phyloP scores from a whole-genome alignment of 2,888 invertebrate genomes.

The Agrotis ipsilon region DNA sequence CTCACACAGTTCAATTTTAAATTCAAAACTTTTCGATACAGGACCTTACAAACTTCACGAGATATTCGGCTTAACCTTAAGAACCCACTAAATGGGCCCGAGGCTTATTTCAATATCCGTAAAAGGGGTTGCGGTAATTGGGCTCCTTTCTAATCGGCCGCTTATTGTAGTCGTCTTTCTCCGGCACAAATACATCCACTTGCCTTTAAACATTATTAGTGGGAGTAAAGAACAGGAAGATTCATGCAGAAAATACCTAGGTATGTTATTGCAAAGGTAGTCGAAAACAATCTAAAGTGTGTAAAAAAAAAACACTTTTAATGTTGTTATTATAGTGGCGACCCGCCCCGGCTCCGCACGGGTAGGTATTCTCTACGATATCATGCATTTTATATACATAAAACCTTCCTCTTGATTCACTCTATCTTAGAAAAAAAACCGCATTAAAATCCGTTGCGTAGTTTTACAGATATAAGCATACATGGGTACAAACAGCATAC shows the following conservation, averaged over 20 bases:
- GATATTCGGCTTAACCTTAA: conserved; percentile 24
- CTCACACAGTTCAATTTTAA: not conserved
- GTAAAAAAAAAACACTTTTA: no score
- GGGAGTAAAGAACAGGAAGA: conserved; percentile 5
- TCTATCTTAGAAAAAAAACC: no score
- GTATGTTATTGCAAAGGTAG: no score
- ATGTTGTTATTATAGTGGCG: no score
- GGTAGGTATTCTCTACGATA: no score
- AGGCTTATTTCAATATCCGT: conserved; percentile 60
- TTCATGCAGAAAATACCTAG: conserved; percentile 6
- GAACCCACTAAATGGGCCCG: conserved; percentile 42
- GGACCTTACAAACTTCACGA: conserved; percentile 10
- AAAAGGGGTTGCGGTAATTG: conserved; percentile 60
- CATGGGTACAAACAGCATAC: no score
- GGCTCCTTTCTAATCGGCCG: conserved; percentile 51
- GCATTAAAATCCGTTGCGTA: no score
- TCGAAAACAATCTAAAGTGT: no score
- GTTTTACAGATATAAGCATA: no score
- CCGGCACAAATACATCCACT: conserved; percentile 55
- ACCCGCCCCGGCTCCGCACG: no score
- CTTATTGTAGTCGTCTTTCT: conserved; percentile 57
- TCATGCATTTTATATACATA: no score
- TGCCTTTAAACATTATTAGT: conserved; percentile 40
- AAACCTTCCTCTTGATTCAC: no score
- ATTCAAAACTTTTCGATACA: not conserved